Conservation (phyloP, 2,113 vertebrate genomes). For the Mugil cephalus region DNA sequence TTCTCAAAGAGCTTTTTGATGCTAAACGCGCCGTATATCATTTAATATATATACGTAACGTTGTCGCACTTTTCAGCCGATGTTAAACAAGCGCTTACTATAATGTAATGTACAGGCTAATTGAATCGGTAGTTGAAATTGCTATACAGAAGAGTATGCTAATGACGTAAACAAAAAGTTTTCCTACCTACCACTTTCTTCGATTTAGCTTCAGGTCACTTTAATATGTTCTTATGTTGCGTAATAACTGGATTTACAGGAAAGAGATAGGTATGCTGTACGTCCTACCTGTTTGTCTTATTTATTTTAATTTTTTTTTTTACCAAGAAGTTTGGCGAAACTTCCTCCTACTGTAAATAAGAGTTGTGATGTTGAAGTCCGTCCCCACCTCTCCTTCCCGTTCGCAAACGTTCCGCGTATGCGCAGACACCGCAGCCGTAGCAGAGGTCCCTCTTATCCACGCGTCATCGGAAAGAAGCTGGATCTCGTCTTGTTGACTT, state of each 20-base stretch:
- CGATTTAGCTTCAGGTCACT: not conserved
- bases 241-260: not conserved
- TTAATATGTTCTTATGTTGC: not conserved
- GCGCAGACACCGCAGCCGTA: conserved; percentile 25
- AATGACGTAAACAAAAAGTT: not conserved
- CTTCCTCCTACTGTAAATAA: not conserved
- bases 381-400: too few relatives aligned
- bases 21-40: too few relatives aligned
- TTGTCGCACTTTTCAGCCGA: too few relatives aligned
- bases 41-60: too few relatives aligned
- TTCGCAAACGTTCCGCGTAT: conserved; percentile 10
- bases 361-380: too few relatives aligned
- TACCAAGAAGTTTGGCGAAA: not conserved
- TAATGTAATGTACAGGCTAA: too few relatives aligned
- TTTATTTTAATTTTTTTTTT: too few relatives aligned
- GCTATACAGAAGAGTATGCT: not conserved
- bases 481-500: too few relatives aligned
- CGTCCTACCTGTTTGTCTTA: fast-evolving
- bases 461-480: too few relatives aligned
- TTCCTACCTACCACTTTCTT: conserved; percentile 4
- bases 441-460: too few relatives aligned
- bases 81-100: too few relatives aligned
- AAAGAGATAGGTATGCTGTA: not conserved
- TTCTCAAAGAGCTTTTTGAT: too few relatives aligned
- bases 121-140: not conserved